Percentiles rank a stretch among this genome's conserved stretches.
Conservation (phyloP, 2,113 vertebrate species). For the Pedionomus torquatus region DNA sequence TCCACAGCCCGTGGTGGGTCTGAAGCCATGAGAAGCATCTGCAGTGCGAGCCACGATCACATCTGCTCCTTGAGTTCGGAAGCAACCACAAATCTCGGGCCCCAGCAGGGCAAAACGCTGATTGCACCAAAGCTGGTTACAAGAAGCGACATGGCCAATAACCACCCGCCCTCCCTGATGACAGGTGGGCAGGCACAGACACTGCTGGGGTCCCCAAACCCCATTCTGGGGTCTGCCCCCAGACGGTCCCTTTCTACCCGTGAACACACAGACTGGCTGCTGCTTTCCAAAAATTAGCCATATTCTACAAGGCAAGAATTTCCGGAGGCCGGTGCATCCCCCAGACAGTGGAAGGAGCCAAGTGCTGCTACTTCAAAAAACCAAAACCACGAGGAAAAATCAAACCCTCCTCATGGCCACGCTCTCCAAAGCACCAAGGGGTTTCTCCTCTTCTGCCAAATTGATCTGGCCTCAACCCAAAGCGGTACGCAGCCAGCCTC, state of each 20-base stretch:
- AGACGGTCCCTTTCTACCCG: not conserved
- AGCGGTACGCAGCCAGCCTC: slow-evolving; percentile 65
- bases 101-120: not conserved
- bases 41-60: accelerated
- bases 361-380: not conserved
- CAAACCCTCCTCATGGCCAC: slow-evolving; percentile 48
- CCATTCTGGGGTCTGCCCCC: not conserved
- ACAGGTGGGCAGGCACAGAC: not conserved
- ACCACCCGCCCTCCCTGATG: accelerated
- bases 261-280: not conserved
- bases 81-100: not conserved
- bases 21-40: not conserved
- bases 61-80: not conserved
- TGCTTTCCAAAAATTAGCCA: not conserved
- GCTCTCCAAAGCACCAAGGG: not conserved
- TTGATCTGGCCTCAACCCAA: slow-evolving; percentile 73
- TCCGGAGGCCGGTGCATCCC: not conserved
- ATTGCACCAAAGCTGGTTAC: not conserved
- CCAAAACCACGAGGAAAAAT: slow-evolving; percentile 66
- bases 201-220: not conserved
- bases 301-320: slow-evolving; percentile 12
- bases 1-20: not conserved
- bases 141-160: accelerated
- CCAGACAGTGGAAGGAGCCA: slow-evolving; percentile 38
- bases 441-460: slow-evolving; percentile 61